Base-by-base conservation (phyloP, 2,797 vertebrate species). In the Morelia viridis region DNA sequence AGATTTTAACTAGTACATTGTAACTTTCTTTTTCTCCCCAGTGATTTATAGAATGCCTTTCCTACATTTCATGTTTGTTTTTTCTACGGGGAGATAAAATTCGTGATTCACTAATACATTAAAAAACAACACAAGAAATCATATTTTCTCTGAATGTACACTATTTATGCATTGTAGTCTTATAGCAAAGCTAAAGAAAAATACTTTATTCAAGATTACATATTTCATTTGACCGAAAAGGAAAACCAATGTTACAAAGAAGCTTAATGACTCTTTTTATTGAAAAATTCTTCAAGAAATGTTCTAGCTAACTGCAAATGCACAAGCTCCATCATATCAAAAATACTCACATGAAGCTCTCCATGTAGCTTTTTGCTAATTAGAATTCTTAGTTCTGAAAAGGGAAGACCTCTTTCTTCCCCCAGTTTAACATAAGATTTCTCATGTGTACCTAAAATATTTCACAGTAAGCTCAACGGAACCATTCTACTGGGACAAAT, bases 151-250 rank as follows among this genome's bases (percentile, higher is more conserved):
- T 1, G 85, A 4, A 26, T 28, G n/a, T 83, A 26, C 9, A 57
- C 53, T 1, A 0, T 12, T 0, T 24, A 31, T 28, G 28, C 35
- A 58, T 92, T 89, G 93, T 26, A 31, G 89, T 91, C 92, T 26
- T 64, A 10, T 1, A 64, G 62, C 24, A 64, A 64, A 89, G 46
- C 53, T 22, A 46, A 53, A 46, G 5, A 85, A 80, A 64, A 24
- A 35, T 4, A 46, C 89, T 15, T 88, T 57, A 85, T 56, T 68
- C 93, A 94, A 94, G 22, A 19, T 65, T 87, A 80, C 41, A 50
- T 19, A 11, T 88, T 26, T 86, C 50, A 87, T 41, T 64, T 85
- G 68, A 61, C 17, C 62, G 90, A 86, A 26, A 50, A 92, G 15
- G 89, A 0, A 3, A 93, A 4, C 13, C 92, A 53, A 15, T 90